Conservation (phyloP, 1,140 invertebrate genomes). For the Vollenhovia emeryi region DNA sequence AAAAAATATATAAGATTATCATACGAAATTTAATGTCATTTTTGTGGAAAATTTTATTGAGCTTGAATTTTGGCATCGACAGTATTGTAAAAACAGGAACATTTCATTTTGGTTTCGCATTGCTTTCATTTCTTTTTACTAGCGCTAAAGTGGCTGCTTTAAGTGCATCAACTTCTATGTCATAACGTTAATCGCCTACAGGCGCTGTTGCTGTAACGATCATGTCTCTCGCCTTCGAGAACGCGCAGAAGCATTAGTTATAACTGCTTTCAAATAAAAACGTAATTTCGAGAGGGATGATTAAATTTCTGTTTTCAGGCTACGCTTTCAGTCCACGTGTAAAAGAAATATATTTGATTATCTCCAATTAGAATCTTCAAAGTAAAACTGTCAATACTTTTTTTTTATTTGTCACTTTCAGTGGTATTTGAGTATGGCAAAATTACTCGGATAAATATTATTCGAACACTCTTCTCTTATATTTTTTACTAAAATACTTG, state of each 20-base stretch:
- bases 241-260: background rate
- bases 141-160: background rate
- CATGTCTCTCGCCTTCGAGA: conserved; percentile 26
- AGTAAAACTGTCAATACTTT: background rate
- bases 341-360: background rate
- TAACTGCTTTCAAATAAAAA: conserved; percentile 17
- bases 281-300: background rate
- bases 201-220: conserved; percentile 40
- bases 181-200: conserved; percentile 57
- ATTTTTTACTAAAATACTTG: background rate
- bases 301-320: background rate
- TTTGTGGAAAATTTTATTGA: background rate
- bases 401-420: background rate
- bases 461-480: background rate
- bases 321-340: background rate
- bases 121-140: background rate
- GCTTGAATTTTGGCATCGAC: background rate
- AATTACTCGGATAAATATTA: background rate
- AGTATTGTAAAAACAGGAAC: background rate
- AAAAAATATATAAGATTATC: background rate
- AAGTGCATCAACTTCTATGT: background rate
- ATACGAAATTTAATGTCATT: background rate
- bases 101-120: background rate
- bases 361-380: conserved; percentile 9
- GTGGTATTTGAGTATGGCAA: background rate